These are phyloP conservation scores for Brachypteracias leptosomus DNA, from an alignment of 2,113 vertebrate genomes.

Conservation along the genomic window DNA sequence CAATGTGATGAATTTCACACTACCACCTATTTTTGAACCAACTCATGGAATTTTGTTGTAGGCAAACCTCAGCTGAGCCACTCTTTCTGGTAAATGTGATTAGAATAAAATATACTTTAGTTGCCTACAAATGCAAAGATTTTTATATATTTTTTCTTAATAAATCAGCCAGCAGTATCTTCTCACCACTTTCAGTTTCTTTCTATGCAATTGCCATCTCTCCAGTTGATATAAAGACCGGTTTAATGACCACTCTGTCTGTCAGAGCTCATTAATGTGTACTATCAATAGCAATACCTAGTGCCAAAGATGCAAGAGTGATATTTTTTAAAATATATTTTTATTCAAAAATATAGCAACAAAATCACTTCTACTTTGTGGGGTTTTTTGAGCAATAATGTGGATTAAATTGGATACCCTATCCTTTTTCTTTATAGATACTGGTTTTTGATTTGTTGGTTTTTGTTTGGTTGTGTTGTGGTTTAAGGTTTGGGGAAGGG, in stretches of 20 bases:
- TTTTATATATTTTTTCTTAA: neutral
- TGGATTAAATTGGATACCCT: neutral
- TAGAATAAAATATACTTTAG: neutral
- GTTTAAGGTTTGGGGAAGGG: too few relatives aligned
- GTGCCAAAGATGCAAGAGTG: neutral
- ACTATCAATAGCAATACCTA: fast-evolving
- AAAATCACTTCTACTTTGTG: neutral
- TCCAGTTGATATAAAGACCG: neutral
- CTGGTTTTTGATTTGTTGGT: fast-evolving
- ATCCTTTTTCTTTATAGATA: neutral
- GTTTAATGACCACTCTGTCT: neutral
- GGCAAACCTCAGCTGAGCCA: neutral
- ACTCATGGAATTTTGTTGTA: slow-evolving; percentile 2
- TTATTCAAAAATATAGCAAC: neutral
- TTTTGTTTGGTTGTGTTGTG: too few relatives aligned
- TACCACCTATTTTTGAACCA: neutral
- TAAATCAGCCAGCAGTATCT: neutral
- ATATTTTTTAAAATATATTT: neutral
- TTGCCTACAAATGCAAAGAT: neutral
- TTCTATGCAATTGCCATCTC: neutral
- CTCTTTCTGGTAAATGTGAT: neutral
- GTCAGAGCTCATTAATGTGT: neutral
- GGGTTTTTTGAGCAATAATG: neutral
- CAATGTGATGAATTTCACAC: neutral
- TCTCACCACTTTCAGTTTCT: neutral